phyloP scores from a whole-genome alignment of 2,113 vertebrate species.

The Aptenodytes forsteri region DNA sequence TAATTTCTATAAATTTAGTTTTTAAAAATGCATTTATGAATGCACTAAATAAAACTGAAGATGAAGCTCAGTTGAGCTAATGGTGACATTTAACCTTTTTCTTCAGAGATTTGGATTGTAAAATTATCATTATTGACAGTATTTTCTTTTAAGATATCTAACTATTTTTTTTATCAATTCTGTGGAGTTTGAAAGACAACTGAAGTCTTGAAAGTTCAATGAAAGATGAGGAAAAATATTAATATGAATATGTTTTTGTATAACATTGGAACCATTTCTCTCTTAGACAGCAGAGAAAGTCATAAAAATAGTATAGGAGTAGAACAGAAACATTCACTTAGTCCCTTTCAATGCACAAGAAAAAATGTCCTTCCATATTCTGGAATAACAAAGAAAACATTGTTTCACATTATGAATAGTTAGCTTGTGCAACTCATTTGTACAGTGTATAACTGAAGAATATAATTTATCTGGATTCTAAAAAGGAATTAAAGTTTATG shows the following conservation, averaged over 20 bases:
- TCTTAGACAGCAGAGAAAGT: not conserved
- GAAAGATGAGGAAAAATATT: not conserved
- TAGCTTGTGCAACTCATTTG: not conserved
- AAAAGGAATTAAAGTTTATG: not conserved
- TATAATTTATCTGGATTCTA: not conserved
- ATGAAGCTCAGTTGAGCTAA: not conserved
- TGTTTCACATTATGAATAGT: not conserved
- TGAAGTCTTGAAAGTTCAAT: not conserved
- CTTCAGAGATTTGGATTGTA: not conserved
- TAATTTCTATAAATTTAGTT: not conserved
- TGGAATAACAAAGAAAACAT: not conserved
- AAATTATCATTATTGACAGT: not conserved
- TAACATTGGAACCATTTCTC: not conserved
- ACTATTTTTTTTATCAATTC: not conserved
- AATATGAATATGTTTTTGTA: not conserved
- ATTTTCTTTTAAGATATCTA: not conserved
- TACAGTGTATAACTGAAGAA: not conserved
- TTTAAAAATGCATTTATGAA: not conserved
- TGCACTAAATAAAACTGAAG: not conserved
- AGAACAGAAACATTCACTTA: not conserved
- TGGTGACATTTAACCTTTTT: not conserved
- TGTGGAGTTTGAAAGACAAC: not conserved
- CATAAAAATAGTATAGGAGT: not conserved
- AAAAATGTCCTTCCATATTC: not conserved
- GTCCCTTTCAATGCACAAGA: not conserved